Conservation (phyloP, 2,797 vertebrate genomes). For the Poeciliopsis paucimaculata region DNA sequence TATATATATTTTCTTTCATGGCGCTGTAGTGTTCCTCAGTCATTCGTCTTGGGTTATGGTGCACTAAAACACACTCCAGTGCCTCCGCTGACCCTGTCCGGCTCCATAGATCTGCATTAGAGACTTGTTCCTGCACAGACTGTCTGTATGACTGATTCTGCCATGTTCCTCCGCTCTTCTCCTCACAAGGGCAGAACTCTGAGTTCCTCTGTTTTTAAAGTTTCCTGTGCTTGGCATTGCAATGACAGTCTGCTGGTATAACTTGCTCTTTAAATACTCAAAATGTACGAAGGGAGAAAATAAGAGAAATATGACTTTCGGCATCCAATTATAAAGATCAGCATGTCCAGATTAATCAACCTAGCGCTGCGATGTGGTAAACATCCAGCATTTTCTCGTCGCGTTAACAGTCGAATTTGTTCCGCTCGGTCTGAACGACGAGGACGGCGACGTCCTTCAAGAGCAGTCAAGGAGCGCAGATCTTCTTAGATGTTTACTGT, state of each 20-base stretch:
- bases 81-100: constrained; percentile 68
- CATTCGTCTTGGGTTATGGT: constrained; percentile 68
- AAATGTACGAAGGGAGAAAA: not conserved
- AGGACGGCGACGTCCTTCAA: constrained; percentile 44
- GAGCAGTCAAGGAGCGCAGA: constrained; percentile 23
- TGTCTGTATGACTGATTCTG: constrained; percentile 65
- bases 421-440: constrained; percentile 26
- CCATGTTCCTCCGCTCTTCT: constrained; percentile 14
- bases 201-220: constrained; percentile 39
- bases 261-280: constrained; percentile 28
- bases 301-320: constrained; percentile 8
- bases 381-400: constrained; percentile 15
- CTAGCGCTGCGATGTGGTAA: not conserved
- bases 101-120: constrained; percentile 70
- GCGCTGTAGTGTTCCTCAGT: constrained; percentile 26
- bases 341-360: constrained; percentile 11
- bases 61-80: constrained; percentile 69
- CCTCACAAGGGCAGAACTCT: constrained; percentile 60
- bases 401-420: constrained; percentile 5
- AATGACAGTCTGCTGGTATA: constrained; percentile 12
- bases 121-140: constrained; percentile 49
- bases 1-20: not conserved
- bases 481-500: constrained; percentile 47
- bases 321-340: constrained; percentile 36
- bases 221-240: constrained; percentile 25